phyloP scores from a whole-genome alignment of 2,888 invertebrate genomes.

The Nemurella pictetii region DNA sequence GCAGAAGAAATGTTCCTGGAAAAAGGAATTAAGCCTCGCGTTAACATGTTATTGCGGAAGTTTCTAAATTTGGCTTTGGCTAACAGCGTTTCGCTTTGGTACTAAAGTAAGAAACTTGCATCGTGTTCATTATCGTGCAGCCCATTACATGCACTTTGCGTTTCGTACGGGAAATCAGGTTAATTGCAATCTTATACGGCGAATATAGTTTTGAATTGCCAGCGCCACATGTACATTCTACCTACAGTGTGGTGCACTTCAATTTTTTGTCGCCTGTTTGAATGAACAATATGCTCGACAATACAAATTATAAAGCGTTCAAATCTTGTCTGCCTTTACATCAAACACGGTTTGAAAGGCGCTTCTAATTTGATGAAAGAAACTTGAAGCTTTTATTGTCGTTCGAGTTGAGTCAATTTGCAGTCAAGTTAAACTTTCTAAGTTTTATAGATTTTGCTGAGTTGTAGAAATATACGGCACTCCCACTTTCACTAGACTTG shows the following conservation, averaged over 20 bases:
- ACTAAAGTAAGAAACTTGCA: neutral
- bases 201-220: neutral
- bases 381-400: neutral
- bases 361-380: neutral
- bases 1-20: neutral
- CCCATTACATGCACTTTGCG: neutral
- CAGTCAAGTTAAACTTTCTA: neutral
- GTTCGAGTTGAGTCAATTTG: neutral
- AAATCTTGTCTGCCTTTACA: no score
- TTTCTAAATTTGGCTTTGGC: neutral
- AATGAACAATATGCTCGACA: no score
- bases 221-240: no score
- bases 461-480: neutral
- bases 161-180: neutral
- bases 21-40: neutral
- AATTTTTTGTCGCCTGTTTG: no score
- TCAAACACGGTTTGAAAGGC: neutral
- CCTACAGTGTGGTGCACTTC: no score
- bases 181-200: neutral
- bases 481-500: neutral
- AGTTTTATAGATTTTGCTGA: neutral
- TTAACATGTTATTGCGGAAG: neutral
- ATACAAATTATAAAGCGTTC: no score
- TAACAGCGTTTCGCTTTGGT: neutral
- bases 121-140: neutral